Base-by-base conservation (phyloP, 2,888 invertebrate genomes). In the Nebria salina region DNA sequence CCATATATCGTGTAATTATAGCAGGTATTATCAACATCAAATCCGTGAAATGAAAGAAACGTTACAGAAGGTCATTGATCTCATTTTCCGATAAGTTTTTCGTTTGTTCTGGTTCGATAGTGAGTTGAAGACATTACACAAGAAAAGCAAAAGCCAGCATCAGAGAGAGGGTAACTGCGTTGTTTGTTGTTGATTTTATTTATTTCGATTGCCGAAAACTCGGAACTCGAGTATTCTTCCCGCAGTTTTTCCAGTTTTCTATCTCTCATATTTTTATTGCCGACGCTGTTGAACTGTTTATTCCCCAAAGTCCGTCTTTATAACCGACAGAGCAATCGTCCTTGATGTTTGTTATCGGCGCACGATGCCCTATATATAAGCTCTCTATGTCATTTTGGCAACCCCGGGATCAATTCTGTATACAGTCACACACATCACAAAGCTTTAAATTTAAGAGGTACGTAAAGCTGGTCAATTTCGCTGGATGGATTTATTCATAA, bases 131-230 rank as follows among this genome's bases (percentile, higher is more conserved):
- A 26, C 26, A 34, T 34, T 34, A 34, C 25, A n/a, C 11, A 41
- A 34, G 73, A 41, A 42, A 73, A 13, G 43, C n/a, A 41, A 74
- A 74, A 74, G 43, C 74, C n/a, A 74, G 43, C 20, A 73, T 9
- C 54, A 74, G 65, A 75, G 65, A 75, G 65, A 64, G n/a, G 75
- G 66, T 75, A 80, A 80, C 79, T 65, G 79, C 79, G 68, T 74
- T 80, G 78, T 78, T 78, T 78, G 79, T 80, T 80, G 74, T 75
- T 80, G 79, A 80, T 80, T 80, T 75, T 80, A 80, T 80, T 80
- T 80, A 80, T 70, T 80, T 80, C 70, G 75, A 80, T 80, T 80
- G 74, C 75, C 79, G 34, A 80, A 80, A 75, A 42, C 43, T 13
- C 73, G 6, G 54, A 54, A 54, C 25, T 25, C 42, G 42, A 75